A percentile compares a stretch with the other conserved stretches of the same genome.
Evolutionary conservation across 1,140 invertebrate species (phyloP).

Genomic region (Trypoxylus dichotomus): DNA sequence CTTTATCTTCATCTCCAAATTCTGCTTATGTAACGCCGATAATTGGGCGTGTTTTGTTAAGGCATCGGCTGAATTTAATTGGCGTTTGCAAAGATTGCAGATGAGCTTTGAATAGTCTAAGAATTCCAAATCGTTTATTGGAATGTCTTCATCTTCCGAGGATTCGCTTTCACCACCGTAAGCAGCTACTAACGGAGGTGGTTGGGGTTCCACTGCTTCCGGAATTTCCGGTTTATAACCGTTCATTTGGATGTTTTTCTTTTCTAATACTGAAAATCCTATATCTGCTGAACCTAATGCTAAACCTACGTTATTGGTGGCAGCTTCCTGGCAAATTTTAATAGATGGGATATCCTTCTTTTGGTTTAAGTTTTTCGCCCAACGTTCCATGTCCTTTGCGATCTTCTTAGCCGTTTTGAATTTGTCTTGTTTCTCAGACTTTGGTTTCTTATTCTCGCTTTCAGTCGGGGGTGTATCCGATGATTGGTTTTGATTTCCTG

Average conservation of each 20-base stretch:
- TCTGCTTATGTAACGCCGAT: constrained; percentile 95
- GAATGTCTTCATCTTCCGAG: constrained; percentile 59
- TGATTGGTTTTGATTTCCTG: constrained; percentile 38
- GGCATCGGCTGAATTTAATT: constrained; percentile 87
- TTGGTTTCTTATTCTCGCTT: constrained; percentile 58
- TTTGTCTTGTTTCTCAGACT: constrained; percentile 79
- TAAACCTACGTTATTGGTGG: constrained; percentile 36
- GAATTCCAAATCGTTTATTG: constrained; percentile 63
- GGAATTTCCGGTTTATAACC: constrained; percentile 36
- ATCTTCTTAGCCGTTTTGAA: constrained; percentile 98
- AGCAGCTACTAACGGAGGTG: constrained; percentile 68
- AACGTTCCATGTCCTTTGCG: constrained; percentile 79
- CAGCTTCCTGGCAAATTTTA: constrained; percentile 45
- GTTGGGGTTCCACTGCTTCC: constrained; percentile 30
- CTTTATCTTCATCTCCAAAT: constrained; percentile 63
- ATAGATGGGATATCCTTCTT: constrained; percentile 77
- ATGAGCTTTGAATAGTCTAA: constrained; percentile 90
- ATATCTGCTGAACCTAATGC: constrained; percentile 79
- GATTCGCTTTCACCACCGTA: constrained; percentile 72
- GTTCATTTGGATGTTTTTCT: constrained; percentile 53
- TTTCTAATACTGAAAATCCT: constrained; percentile 85
- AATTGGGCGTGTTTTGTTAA: constrained; percentile 89
- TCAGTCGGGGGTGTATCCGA: constrained; percentile 41
- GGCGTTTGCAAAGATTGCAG: constrained; percentile 93
- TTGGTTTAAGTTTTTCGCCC: constrained; percentile 97